Evolutionary conservation across 1,140 invertebrate species (phyloP).

Genomic region (Caenorhabditis inopinata): DNA sequence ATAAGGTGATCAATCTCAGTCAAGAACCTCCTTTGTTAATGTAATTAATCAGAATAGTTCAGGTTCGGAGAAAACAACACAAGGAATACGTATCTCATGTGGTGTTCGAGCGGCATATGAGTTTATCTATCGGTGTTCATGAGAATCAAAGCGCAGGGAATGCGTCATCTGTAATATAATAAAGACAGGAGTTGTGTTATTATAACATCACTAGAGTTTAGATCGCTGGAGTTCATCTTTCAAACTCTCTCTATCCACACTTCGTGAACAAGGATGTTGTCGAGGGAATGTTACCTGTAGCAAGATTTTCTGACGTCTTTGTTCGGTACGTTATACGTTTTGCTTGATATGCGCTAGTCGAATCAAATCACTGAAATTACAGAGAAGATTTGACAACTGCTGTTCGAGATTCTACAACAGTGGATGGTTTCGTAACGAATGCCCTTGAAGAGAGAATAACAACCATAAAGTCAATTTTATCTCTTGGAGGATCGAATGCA

Average conservation of each 20-base stretch:
- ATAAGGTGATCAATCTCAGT: neutral
- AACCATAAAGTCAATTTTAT: conserved; percentile 29
- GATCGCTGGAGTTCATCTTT: conserved; percentile 36
- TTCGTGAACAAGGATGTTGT: conserved; percentile 15
- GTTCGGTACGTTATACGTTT: neutral
- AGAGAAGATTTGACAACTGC: conserved; percentile 16
- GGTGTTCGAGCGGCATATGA: conserved; percentile 25
- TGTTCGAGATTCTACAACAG: conserved; percentile 10
- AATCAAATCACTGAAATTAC: too few species aligned
- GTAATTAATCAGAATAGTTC: neutral
- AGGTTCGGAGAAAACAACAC: conserved; percentile 25
- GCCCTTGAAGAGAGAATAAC: conserved; percentile 27
- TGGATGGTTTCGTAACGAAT: conserved; percentile 22
- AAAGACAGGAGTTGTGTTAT: too few species aligned
- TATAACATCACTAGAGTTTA: too few species aligned
- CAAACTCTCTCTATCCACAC: neutral
- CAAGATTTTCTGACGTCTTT: conserved; percentile 33
- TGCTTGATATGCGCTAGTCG: too few species aligned
- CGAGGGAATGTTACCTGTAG: neutral
- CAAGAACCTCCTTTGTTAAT: too few species aligned
- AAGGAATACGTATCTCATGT: conserved; percentile 37
- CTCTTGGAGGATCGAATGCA: neutral
- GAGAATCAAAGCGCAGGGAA: conserved; percentile 23
- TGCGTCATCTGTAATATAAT: conserved; percentile 28
- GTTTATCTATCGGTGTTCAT: conserved; percentile 19